A percentile compares a stretch with the other conserved stretches of the same genome.
Evolutionary conservation across 1,140 invertebrate species (phyloP).

Genomic region (Limonius californicus): DNA sequence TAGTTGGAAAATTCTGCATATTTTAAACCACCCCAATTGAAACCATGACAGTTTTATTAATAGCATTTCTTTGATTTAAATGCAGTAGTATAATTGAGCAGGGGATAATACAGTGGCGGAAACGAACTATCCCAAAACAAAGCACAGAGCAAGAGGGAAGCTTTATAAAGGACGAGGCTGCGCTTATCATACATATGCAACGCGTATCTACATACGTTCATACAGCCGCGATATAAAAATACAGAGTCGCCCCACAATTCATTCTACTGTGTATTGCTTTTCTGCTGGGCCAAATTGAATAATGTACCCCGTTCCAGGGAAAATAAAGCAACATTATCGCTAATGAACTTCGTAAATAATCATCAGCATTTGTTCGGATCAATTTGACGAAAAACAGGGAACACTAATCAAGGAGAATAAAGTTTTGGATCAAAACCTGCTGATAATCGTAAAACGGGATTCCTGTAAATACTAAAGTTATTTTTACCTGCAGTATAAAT

Average conservation of each 20-base stretch:
- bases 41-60: too few relatives aligned
- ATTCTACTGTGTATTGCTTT: slow-evolving; percentile 11
- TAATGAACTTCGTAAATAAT: slow-evolving; percentile 39
- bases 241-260: slow-evolving; percentile 25
- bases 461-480: neutral
- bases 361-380: slow-evolving; percentile 19
- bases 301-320: slow-evolving; percentile 29
- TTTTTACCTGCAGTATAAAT: slow-evolving; percentile 1
- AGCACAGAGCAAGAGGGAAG: slow-evolving; percentile 25
- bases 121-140: slow-evolving; percentile 10
- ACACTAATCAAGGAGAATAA: slow-evolving; percentile 1
- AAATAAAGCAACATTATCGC: slow-evolving; percentile 36
- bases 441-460: neutral
- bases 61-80: too few relatives aligned
- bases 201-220: slow-evolving; percentile 37
- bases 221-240: slow-evolving; percentile 34
- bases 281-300: slow-evolving; percentile 33
- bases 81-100: too few relatives aligned
- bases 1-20: too few relatives aligned
- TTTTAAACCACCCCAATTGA: too few relatives aligned
- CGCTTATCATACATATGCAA: slow-evolving; percentile 41
- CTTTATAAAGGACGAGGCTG: slow-evolving; percentile 32
- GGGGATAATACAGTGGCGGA: slow-evolving; percentile 5
- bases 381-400: slow-evolving; percentile 3
- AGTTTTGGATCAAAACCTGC: slow-evolving; percentile 3